phyloP scores from a whole-genome alignment of 2,113 vertebrate species.

The Anhinga rufa region DNA sequence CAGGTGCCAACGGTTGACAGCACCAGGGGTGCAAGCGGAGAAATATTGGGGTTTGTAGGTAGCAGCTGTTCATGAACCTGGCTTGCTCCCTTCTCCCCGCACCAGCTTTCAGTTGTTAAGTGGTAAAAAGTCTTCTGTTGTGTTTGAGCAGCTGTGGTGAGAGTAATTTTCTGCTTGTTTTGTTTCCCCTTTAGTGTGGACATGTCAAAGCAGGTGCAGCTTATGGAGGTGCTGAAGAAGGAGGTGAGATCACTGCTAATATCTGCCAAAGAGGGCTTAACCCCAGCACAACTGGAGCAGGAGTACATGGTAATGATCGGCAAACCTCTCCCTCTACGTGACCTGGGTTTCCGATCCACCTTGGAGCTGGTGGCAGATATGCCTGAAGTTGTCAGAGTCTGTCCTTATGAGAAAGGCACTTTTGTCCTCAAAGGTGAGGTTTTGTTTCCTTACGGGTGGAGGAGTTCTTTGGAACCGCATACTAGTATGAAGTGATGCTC shows the following conservation, averaged over 20 bases:
- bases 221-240: conserved; percentile 79
- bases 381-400: conserved; percentile 81
- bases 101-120: too few species aligned
- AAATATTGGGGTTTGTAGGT: fast-evolving
- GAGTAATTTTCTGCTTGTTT: neutral
- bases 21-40: neutral
- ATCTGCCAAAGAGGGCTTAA: conserved; percentile 80
- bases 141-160: neutral
- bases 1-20: fast-evolving
- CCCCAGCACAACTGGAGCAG: conserved; percentile 71
- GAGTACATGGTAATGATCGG: conserved; percentile 84
- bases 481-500: neutral
- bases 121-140: neutral
- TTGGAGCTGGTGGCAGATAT: conserved; percentile 85
- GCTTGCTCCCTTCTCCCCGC: fast-evolving
- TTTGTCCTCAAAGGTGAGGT: conserved; percentile 76
- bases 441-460: neutral
- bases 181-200: neutral
- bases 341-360: conserved; percentile 78
- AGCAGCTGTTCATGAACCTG: neutral
- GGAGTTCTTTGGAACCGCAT: neutral
- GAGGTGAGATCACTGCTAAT: conserved; percentile 85
- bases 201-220: conserved; percentile 68
- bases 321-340: conserved; percentile 75
- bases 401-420: conserved; percentile 51